Percentiles rank a stretch among this genome's conserved stretches.
Evolutionary conservation across 2,888 invertebrate genomes (phyloP).

Genomic region (Charanyca ferruginea): DNA sequence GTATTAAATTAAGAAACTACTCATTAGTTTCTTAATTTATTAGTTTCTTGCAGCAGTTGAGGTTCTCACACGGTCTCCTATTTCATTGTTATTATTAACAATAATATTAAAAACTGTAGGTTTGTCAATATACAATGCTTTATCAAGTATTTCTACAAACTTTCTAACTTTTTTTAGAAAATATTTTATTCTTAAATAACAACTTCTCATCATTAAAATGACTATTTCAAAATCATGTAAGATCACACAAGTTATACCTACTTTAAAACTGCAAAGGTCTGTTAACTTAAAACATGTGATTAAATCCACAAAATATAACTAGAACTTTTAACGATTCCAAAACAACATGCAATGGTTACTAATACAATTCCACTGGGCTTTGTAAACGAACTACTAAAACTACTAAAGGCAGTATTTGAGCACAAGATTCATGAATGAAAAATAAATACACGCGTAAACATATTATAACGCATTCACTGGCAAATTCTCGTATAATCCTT

Average conservation of each 20-base stretch:
- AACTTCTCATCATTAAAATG: too few species aligned
- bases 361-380: constrained; percentile 34
- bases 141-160: too few species aligned
- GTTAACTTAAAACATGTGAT: constrained; percentile 4
- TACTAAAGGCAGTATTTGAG: constrained; percentile 29
- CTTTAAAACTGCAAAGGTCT: neutral
- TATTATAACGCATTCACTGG: constrained; percentile 38
- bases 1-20: constrained; percentile 74
- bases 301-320: constrained; percentile 12
- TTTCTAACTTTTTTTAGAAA: too few species aligned
- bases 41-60: constrained; percentile 59
- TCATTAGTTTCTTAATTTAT: too few species aligned
- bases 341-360: constrained; percentile 36
- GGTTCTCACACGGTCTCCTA: constrained; percentile 33
- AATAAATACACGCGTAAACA: constrained; percentile 55
- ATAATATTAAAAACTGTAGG: constrained; percentile 2
- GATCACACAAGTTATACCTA: neutral
- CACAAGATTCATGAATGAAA: constrained; percentile 40
- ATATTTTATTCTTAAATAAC: too few species aligned
- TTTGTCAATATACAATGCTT: neutral
- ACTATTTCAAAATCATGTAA: neutral
- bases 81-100: constrained; percentile 22
- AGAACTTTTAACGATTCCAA: constrained; percentile 11
- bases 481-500: too few species aligned
- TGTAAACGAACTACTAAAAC: constrained; percentile 42